Conservation (phyloP, 2,113 vertebrate genomes). For the Barbus barbus region DNA sequence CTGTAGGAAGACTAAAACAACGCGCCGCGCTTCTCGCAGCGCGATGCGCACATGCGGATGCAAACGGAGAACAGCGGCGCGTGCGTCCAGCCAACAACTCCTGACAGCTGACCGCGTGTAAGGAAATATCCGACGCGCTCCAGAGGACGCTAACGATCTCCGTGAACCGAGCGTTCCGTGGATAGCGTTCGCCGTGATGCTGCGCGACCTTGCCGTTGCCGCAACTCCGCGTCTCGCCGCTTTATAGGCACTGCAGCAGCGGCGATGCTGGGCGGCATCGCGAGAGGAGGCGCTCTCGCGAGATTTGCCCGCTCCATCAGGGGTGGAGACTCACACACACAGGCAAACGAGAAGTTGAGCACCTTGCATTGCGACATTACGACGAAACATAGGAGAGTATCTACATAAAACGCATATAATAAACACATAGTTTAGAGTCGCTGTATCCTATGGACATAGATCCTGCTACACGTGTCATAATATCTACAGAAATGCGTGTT, state of each 20-base stretch:
- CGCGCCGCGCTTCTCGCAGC: no score
- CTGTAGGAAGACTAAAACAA: conserved; percentile 24
- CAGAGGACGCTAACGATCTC: not conserved
- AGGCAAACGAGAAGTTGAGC: not conserved
- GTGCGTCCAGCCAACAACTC: not conserved
- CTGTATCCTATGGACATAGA: no score
- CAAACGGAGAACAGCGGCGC: conserved; percentile 36
- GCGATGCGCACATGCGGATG: no score
- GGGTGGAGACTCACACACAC: conserved; percentile 11
- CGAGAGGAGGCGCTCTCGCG: conserved; percentile 63
- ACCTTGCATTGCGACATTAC: not conserved
- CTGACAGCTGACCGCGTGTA: not conserved
- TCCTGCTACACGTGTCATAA: no score
- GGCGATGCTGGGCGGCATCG: conserved; percentile 67
- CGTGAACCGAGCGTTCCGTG: conserved; percentile 8
- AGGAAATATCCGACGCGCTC: not conserved
- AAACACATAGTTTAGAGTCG: no score
- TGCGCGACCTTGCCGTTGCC: conserved; percentile 58
- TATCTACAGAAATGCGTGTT: no score
- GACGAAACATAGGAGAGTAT: not conserved
- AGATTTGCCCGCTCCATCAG: conserved; percentile 57
- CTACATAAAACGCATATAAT: no score
- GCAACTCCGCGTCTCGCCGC: conserved; percentile 67
- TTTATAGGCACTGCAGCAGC: conserved; percentile 73
- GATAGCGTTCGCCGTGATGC: conserved; percentile 62